Base-by-base conservation (phyloP, 2,797 vertebrate genomes). In the Microcaecilia unicolor region DNA sequence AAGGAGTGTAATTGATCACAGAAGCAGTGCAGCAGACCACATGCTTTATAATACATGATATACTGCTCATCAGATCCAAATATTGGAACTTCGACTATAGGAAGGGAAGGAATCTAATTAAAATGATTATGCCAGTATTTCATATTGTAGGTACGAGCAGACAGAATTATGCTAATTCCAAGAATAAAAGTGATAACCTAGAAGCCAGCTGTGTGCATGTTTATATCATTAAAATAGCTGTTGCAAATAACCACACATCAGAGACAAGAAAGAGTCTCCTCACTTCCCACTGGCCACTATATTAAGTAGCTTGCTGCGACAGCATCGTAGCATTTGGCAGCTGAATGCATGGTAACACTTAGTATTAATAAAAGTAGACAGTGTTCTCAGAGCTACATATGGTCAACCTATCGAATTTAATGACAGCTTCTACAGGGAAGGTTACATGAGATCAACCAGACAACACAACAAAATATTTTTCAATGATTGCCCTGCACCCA, bases 211-310 rank as follows among this genome's bases (percentile, higher is more conserved):
- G 61, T 55, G 41, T 43, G 14, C 47, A 6, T 26, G 45, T 37
- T 61, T 72, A 61, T 54, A 44, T 32, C 49, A 44, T 41, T 28
- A 36, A 60, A 67, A 46, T 59, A 70, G 58, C 54, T 61, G 59
- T 55, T 57, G 25, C 40, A 27, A 52, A 64, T 54, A 36, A 41
- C 35, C 27, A 15, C 18, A 22, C 23, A 39, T 25, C 38, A 15
- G 33, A 32, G 43, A 48, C 6, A 43, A 13, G 50, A 15, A n/a
- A 22, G 34, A 44, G 49, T 26, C 35, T 56, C 24, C 41, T 41
- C 47, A 42, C 55, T 50, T 58, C 59, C 41, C 51, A 61, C 54
- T 61, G 55, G 53, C 48, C 68, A 47, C 55, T 64, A 44, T 61
- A 64, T 56, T 60, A 72, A 58, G 61, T 3, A 61, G 39, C 34